These are phyloP conservation scores for Ctenoplectra terminalis DNA, from an alignment of 1,140 invertebrate genomes.

Conservation along the genomic window DNA sequence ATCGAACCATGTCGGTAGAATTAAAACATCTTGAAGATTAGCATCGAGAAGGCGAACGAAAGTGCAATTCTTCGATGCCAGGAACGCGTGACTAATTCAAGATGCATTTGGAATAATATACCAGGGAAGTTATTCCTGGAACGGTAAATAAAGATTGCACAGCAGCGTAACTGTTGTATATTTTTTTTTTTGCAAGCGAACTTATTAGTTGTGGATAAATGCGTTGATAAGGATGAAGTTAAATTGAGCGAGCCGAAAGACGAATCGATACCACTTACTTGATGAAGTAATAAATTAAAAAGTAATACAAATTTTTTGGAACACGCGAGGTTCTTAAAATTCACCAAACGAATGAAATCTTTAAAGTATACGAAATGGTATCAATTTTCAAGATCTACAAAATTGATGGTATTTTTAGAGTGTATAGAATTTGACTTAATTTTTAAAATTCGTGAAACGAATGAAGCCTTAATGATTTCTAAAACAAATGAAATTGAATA, in stretches of 20 bases:
- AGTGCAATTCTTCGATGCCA: slow-evolving; percentile 6
- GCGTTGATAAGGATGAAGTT: not conserved
- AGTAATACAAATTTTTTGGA: too few species aligned
- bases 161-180: not conserved
- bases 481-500: too few species aligned
- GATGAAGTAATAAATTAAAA: not conserved
- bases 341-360: too few species aligned
- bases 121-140: not conserved
- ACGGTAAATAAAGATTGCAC: slow-evolving; percentile 4
- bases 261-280: not conserved
- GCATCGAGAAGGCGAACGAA: not conserved
- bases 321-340: too few species aligned
- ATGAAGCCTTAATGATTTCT: too few species aligned
- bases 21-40: not conserved
- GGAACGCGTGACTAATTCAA: not conserved
- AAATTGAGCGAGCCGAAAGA: too few species aligned
- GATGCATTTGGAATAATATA: not conserved
- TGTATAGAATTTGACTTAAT: too few species aligned
- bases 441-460: too few species aligned
- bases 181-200: not conserved
- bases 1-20: not conserved
- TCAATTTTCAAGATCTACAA: too few species aligned
- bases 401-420: too few species aligned
- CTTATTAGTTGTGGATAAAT: not conserved
- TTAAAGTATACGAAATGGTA: too few species aligned